phyloP scores from a whole-genome alignment of 2,888 invertebrate species.

The Caenorhabditis sulstoni region DNA sequence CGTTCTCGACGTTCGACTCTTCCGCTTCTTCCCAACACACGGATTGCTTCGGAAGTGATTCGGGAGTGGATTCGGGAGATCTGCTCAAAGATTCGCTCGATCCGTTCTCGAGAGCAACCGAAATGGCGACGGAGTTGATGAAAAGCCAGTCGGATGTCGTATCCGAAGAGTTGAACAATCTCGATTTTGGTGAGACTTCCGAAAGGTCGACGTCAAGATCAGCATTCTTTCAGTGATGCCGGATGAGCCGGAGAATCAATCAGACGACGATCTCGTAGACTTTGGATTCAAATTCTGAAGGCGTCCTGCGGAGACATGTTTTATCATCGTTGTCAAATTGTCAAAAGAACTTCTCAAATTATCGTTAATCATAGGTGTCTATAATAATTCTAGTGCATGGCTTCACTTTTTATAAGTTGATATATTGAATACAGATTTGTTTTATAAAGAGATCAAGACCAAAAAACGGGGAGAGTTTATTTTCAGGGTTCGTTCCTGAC shows the following conservation, averaged over 20 bases:
- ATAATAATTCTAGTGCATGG: too few relatives aligned
- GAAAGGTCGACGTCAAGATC: neutral
- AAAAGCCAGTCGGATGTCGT: conserved; percentile 14
- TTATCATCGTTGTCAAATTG: neutral
- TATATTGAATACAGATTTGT: too few relatives aligned
- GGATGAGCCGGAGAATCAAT: conserved; percentile 2
- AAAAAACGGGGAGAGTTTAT: too few relatives aligned
- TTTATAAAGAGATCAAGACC: too few relatives aligned
- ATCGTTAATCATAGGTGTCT: too few relatives aligned
- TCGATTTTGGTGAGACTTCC: conserved; percentile 34
- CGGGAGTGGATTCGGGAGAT: neutral
- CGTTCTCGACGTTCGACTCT: neutral
- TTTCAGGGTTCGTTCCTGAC: too few relatives aligned
- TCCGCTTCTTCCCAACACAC: neutral
- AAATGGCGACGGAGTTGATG: conserved; percentile 21
- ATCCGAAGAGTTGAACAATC: conserved; percentile 34
- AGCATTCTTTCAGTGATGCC: conserved; percentile 28
- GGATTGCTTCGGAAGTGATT: neutral
- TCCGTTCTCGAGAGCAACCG: neutral
- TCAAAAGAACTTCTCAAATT: neutral
- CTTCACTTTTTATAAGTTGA: too few relatives aligned
- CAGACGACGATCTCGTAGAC: conserved; percentile 23
- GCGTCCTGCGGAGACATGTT: neutral
- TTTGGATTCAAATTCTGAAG: conserved; percentile 5
- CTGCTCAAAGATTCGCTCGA: neutral